Evolutionary conservation across 2,888 invertebrate species (phyloP).

Genomic region (Mamestra brassicae): DNA sequence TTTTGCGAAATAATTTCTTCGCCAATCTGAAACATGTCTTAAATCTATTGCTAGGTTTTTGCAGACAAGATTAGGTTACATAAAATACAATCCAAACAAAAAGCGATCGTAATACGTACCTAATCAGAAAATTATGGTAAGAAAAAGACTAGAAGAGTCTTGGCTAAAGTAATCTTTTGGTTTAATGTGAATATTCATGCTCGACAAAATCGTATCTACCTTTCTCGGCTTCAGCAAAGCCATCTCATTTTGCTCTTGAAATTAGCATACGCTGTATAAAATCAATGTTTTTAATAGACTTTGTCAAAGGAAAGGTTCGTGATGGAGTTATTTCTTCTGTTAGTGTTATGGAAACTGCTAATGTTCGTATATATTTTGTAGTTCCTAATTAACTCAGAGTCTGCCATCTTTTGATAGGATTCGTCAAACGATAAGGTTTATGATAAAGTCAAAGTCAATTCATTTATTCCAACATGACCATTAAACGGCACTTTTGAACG

Average conservation of each 20-base stretch:
- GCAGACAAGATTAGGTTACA: too few relatives aligned
- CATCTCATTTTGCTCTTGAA: conserved; percentile 53
- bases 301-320: conserved; percentile 3
- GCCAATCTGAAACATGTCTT: too few relatives aligned
- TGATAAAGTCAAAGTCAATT: too few relatives aligned
- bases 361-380: background rate
- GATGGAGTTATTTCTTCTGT: conserved; percentile 7
- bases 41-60: too few relatives aligned
- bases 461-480: too few relatives aligned
- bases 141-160: conserved; percentile 30
- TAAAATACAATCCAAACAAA: conserved; percentile 1
- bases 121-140: conserved; percentile 15
- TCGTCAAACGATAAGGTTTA: too few relatives aligned
- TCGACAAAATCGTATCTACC: conserved; percentile 36
- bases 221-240: conserved; percentile 25
- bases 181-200: conserved; percentile 49
- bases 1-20: too few relatives aligned
- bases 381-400: background rate
- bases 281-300: conserved; percentile 45
- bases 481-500: too few relatives aligned
- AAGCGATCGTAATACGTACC: background rate
- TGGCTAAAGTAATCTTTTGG: conserved; percentile 35
- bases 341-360: background rate
- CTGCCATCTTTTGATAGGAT: background rate
- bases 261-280: conserved; percentile 55